Evolutionary conservation across 2,888 invertebrate genomes (phyloP).

Genomic region (Aphelenchoides bicaudatus): DNA sequence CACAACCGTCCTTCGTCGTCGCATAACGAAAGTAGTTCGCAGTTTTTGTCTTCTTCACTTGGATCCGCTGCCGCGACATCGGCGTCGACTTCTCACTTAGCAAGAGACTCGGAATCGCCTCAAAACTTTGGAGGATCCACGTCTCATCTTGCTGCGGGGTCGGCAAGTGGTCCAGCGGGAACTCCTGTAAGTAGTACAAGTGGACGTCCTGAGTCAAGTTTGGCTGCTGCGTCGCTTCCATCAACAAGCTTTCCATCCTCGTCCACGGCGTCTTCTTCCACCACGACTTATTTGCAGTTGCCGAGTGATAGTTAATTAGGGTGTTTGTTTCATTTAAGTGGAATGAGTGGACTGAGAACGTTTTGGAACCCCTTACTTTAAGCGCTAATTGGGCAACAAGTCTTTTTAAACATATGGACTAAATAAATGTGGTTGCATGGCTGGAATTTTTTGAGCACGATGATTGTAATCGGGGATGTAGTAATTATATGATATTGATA

Average conservation of each 20-base stretch:
- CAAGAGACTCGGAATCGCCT: too few relatives aligned
- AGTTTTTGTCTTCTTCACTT: neutral
- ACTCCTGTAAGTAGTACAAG: neutral
- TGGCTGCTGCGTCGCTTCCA: neutral
- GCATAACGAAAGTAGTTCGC: neutral
- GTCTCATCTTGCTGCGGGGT: too few relatives aligned
- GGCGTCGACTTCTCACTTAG: neutral
- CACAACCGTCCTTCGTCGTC: neutral
- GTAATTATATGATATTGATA: too few relatives aligned
- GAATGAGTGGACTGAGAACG: neutral
- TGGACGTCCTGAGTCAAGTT: neutral
- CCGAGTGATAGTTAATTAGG: neutral
- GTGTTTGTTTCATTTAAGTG: neutral
- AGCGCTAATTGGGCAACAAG: neutral
- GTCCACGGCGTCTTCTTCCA: neutral
- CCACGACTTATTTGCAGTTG: neutral
- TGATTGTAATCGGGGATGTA: neutral
- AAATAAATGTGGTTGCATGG: neutral
- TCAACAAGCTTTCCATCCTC: neutral
- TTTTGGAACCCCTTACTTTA: neutral
- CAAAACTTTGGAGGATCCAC: too few relatives aligned
- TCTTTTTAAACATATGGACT: too few relatives aligned
- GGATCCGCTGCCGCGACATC: neutral
- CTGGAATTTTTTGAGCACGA: neutral
- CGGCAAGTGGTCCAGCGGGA: too few relatives aligned